These are phyloP conservation scores for Microcebus jonahi DNA, from an alignment of 2,113 vertebrate genomes.

Conservation along the genomic window DNA sequence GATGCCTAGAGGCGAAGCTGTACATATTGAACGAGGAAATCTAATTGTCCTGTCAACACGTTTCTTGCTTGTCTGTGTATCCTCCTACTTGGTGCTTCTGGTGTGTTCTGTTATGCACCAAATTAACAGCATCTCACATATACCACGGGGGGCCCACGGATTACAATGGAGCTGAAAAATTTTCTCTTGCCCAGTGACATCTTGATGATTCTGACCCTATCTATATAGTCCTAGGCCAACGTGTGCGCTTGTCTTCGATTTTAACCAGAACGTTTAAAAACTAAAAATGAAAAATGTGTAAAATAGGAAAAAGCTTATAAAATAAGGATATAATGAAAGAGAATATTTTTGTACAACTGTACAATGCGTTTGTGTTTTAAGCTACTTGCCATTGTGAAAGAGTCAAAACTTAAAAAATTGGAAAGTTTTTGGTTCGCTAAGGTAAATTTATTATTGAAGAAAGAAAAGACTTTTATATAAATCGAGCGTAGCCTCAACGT, in stretches of 20 bases:
- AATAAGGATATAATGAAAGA: neutral
- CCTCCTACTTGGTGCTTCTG: fast-evolving
- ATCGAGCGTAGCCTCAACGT: neutral
- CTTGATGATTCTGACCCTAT: neutral
- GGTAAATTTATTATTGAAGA: neutral
- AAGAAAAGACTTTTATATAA: neutral
- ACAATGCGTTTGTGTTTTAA: neutral
- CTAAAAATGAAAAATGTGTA: neutral
- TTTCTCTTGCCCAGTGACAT: neutral
- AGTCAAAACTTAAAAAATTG: neutral
- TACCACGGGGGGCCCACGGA: neutral
- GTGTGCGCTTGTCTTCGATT: neutral
- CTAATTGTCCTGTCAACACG: fast-evolving
- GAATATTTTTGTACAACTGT: neutral
- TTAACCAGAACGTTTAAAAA: neutral
- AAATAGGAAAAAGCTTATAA: neutral
- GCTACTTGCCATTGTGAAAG: neutral
- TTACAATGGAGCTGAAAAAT: neutral
- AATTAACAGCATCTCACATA: neutral
- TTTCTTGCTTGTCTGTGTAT: neutral
- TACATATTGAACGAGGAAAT: neutral
- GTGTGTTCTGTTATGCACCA: neutral
- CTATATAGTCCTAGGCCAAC: neutral
- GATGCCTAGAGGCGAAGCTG: neutral
- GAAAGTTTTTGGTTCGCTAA: neutral